Percentiles rank a stretch among this genome's conserved stretches.
These are phyloP conservation scores for Gonocerus acuteangulatus DNA, from an alignment of 2,888 invertebrate species.

Conservation along the genomic window DNA sequence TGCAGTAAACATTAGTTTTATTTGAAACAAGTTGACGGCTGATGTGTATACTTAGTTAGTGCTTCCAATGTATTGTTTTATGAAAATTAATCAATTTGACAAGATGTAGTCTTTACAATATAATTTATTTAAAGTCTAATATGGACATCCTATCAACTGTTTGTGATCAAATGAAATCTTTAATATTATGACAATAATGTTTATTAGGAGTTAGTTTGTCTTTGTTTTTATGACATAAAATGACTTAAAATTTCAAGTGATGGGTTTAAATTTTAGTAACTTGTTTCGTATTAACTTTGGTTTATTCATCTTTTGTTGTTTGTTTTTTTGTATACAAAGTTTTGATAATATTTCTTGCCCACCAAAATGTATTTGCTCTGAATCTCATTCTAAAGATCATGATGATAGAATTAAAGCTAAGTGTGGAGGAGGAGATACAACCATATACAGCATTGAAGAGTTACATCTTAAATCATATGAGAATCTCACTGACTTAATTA, in stretches of 20 bases:
- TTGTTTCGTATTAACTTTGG: neutral
- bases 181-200: neutral
- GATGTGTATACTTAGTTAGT: too few species aligned
- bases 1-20: conserved; percentile 18
- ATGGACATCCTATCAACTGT: too few species aligned
- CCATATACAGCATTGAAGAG: conserved; percentile 24
- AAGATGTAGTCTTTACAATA: neutral
- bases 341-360: conserved; percentile 21
- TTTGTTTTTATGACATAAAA: neutral
- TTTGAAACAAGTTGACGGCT: conserved; percentile 9
- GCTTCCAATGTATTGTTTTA: too few species aligned
- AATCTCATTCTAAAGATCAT: conserved; percentile 8
- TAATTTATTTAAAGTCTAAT: neutral
- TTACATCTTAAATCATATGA: conserved; percentile 19
- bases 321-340: neutral
- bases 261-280: neutral
- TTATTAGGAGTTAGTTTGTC: too few species aligned
- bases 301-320: neutral
- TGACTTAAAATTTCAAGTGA: neutral
- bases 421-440: conserved; percentile 24
- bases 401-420: conserved; percentile 22
- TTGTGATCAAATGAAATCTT: too few species aligned
- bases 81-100: neutral
- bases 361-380: conserved; percentile 20
- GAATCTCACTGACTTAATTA: conserved; percentile 32